These are phyloP conservation scores for Amaurobius ferox DNA, from an alignment of 2,888 invertebrate species.

Conservation along the genomic window DNA sequence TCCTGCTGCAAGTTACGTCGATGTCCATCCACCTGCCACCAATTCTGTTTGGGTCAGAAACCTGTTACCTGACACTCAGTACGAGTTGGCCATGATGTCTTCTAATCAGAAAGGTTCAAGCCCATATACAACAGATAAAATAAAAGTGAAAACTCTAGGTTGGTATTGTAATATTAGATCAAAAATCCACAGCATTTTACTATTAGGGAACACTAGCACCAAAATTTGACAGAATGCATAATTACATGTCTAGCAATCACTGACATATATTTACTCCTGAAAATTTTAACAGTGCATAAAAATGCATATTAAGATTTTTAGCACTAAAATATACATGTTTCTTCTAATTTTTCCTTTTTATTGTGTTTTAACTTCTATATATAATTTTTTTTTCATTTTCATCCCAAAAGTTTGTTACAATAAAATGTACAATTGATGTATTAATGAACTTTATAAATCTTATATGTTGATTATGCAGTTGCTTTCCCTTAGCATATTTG, in stretches of 20 bases:
- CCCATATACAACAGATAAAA: slow-evolving; percentile 87
- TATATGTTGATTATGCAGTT: no score
- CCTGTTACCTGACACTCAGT: slow-evolving; percentile 88
- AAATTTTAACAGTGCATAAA: no score
- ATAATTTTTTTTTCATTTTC: no score
- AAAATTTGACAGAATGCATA: no score
- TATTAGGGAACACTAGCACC: neutral
- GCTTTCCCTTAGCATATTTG: no score
- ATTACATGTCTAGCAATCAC: neutral
- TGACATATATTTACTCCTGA: neutral
- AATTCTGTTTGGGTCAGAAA: slow-evolving; percentile 84
- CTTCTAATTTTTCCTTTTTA: no score
- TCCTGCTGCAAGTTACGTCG: slow-evolving; percentile 82
- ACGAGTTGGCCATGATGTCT: slow-evolving; percentile 92
- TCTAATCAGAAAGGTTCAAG: slow-evolving; percentile 92
- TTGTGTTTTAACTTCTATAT: no score
- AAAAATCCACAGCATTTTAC: neutral
- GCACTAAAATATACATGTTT: no score
- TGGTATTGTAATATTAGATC: neutral
- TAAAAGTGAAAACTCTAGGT: slow-evolving; percentile 93
- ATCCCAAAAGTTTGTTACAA: no score
- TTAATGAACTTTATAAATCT: no score
- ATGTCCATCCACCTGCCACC: slow-evolving; percentile 83
- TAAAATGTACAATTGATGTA: no score
- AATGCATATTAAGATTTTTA: no score